Evolutionary conservation across 2,888 invertebrate species (phyloP), one percentile per base, ranked within the genome.

Genomic region (Himalopsyche anomala): DNA sequence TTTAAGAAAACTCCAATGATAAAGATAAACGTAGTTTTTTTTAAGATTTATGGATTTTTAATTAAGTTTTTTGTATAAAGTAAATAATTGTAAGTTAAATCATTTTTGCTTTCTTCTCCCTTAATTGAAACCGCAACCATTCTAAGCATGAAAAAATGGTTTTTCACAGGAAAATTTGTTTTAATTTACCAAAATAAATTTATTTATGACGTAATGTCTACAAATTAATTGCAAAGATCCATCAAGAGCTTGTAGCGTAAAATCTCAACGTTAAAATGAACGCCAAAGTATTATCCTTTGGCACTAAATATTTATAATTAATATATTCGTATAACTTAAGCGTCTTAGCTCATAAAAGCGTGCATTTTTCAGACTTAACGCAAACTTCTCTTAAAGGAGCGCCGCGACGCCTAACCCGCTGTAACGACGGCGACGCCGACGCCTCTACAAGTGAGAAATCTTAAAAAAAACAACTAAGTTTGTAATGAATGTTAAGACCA

Each of bases 321-420:
- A 62, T 62, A 62, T 62, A 62, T 62, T 62, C 62, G 62, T 62
- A 28, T 19, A 83, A 83, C 82, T 83, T 83, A 12, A 83, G 62
- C 56, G 42, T 56, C 62, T 83, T 45, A 83, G 62, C 82, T 83
- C 62, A 83, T 83, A 69, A 83, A 62, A 62, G 82, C 82, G 45
- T 83, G 82, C 82, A 83, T 83, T 83, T 83, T 83, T 83, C 62
- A 83, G 82, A 69, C 56, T 69, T 56, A 83, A 19, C 45, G 56
- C 28, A 62, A 28, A 38, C 4, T 40, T 19, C 56, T 19, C 81
- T 28, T 15, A 0, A 28, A 40, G 5, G 62, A 28, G 28, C 62
- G 62, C 62, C 62, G 62, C 28, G 62, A 62, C 62, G 62, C 62
- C 62, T 62, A 19, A 28, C 62, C 19, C 8, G 28, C n/a, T 28